Evolutionary conservation across 2,113 vertebrate genomes (phyloP).

Genomic region (Phodopus roborovskii): DNA sequence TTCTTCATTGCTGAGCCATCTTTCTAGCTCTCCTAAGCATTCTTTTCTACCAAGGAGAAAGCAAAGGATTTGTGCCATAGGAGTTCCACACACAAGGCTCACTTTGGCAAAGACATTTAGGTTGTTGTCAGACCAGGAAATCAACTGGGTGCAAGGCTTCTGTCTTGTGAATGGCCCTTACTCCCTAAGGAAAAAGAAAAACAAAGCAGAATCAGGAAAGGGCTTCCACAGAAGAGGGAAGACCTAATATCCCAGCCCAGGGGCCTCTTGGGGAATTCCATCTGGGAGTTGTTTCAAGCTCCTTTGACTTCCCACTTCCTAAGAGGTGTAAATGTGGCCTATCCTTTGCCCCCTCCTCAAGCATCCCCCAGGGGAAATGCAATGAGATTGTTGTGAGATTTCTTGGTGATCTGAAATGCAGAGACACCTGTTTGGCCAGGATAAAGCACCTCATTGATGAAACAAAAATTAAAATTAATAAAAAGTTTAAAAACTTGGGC

Average conservation of each 20-base stretch:
- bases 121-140: too few species aligned
- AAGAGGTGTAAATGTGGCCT: not conserved
- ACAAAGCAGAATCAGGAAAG: not conserved
- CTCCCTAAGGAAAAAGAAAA: not conserved
- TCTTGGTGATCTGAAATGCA: slow-evolving; percentile 5
- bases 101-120: too few species aligned
- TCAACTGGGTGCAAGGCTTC: not conserved
- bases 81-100: too few species aligned
- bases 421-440: too few species aligned
- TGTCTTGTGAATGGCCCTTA: not conserved
- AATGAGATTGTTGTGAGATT: not conserved
- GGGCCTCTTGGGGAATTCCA: not conserved
- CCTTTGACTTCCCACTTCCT: too few species aligned
- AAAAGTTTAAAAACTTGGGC: too few species aligned
- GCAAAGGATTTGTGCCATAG: too few species aligned
- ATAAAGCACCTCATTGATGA: too few species aligned
- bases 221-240: not conserved
- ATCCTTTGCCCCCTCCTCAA: not conserved
- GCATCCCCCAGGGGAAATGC: not conserved
- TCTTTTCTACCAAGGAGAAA: not conserved
- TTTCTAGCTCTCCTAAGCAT: not conserved
- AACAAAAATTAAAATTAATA: too few species aligned
- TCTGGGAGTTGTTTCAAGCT: not conserved
- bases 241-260: not conserved
- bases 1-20: not conserved